Base-by-base conservation (phyloP, 2,888 invertebrate species). In the Caenorhabditis imperialis region DNA sequence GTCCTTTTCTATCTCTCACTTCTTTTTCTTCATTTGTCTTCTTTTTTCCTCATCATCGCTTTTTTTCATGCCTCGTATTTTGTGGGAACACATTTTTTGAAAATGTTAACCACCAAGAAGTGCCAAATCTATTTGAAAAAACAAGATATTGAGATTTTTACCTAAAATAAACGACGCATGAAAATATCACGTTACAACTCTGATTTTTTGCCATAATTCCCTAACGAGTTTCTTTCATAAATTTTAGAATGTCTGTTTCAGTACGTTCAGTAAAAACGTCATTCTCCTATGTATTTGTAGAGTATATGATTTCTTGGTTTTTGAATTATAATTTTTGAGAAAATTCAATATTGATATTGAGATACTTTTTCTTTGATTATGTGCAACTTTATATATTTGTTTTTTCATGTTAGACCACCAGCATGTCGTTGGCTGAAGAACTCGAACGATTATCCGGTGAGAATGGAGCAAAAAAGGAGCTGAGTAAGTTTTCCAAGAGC, bases 361-460 rank as follows among this genome's bases (percentile, higher is more conserved):
- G n/a, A n/a, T n/a, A n/a, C 30, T 30, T 30, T 30, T 30, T 30
- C 10, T 30, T 30, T 30, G 7, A 6, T 30, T 30, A 30, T 30
- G 30, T 10, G n/a, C 33, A 33, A 33, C 12, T n/a, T 42, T 10
- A 10, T 12, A 23, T 25, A 8, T 18, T 42, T 51, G 42, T 62
- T 38, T 30, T 12, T 20, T 47, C 48, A 48, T 63, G 62, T 33
- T 61, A 69, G 69, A 62, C 75, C 23, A 61, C 67, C 51, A 61
- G 73, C 42, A 80, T 80, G 80, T 73, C 80, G 63, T 54, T 80
- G 60, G 78, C 80, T 42, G 81, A 81, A 58, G 81, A 81, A 67
- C 72, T 81, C 48, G 77, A 79, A 55, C 76, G 76, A 72, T 71
- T 81, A 61, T 81, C 81, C 38, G 74, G 72, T 40, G 77, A 73